Conservation (phyloP, 2,797 vertebrate genomes). For the Acanthiza pusilla region DNA sequence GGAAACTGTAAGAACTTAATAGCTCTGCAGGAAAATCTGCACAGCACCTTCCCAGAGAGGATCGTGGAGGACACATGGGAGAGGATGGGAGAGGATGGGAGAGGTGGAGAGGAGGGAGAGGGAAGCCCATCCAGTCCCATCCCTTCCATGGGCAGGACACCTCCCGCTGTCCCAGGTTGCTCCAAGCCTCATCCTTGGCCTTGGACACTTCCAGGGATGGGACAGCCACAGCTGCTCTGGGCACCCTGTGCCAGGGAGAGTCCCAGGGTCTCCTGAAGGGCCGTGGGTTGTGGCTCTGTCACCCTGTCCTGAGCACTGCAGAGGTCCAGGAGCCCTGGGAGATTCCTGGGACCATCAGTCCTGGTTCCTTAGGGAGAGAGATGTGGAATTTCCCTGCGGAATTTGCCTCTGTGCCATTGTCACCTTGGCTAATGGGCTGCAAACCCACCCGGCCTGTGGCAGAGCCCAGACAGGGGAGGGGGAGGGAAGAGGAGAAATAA, state of each 20-base stretch:
- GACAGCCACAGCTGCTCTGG: not conserved
- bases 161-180: not conserved
- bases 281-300: rapidly evolving
- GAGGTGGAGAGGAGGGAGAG: not conserved
- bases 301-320: not conserved
- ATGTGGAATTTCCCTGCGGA: not conserved
- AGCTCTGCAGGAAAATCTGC: not conserved
- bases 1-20: constrained; percentile 30
- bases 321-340: not conserved
- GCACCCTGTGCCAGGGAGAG: not conserved
- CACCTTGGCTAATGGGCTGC: not conserved
- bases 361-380: not conserved
- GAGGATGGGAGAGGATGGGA: not conserved
- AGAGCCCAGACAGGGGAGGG: not conserved
- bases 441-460: rapidly evolving
- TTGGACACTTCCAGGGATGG: not conserved
- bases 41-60: not conserved
- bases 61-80: not conserved
- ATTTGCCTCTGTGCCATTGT: not conserved
- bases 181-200: not conserved
- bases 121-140: not conserved
- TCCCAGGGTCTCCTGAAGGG: not conserved
- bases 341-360: not conserved
- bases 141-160: not conserved
- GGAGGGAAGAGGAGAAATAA: not conserved